A percentile compares a stretch with the other conserved stretches of the same genome.
phyloP scores from a whole-genome alignment of 2,113 vertebrate genomes.

The Meleagris gallopavo region DNA sequence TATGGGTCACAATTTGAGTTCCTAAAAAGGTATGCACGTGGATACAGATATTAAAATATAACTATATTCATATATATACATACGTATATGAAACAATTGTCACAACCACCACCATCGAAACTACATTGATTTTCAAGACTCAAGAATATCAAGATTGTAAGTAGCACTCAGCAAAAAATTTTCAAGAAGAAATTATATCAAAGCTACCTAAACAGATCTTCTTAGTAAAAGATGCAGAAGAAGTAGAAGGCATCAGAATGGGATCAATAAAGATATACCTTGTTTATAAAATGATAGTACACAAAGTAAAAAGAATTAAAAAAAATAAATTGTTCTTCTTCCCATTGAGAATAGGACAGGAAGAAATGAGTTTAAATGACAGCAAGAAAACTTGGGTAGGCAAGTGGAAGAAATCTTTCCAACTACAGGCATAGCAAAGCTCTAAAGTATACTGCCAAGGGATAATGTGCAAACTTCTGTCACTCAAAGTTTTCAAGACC shows the following conservation, averaged over 20 bases:
- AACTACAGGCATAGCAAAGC: background rate
- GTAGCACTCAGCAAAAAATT: background rate
- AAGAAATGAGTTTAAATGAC: background rate
- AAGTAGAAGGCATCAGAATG: background rate
- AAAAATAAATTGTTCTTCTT: background rate
- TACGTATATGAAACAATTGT: background rate
- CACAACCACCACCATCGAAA: rapidly evolving
- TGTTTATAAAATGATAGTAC: background rate
- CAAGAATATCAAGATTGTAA: background rate
- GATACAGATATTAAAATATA: background rate
- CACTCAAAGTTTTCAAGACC: slow-evolving; percentile 30
- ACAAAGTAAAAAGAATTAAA: background rate
- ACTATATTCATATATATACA: background rate
- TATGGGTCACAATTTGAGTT: background rate
- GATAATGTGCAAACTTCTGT: background rate
- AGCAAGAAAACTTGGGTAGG: background rate
- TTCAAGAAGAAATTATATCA: background rate
- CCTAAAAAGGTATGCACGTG: background rate
- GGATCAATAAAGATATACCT: background rate
- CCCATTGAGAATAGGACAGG: background rate
- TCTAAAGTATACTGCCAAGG: background rate
- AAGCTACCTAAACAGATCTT: background rate
- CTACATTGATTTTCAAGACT: background rate
- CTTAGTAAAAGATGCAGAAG: background rate
- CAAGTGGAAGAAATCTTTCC: background rate